Conservation (phyloP, 2,888 invertebrate genomes). For the Anthophora plumipes region DNA sequence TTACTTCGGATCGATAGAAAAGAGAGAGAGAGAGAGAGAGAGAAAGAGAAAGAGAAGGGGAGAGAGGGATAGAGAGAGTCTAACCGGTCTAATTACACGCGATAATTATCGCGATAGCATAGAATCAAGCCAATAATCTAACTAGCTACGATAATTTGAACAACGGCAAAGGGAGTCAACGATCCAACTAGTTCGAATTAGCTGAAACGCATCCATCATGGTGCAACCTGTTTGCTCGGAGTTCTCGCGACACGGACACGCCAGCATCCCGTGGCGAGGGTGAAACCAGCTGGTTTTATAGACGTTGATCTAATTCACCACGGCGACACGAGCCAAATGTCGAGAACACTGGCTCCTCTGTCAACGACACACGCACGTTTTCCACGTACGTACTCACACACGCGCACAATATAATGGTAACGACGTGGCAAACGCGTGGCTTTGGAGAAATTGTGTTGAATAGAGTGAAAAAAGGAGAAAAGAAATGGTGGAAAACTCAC, state of each 20-base stretch:
- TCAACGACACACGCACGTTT: background rate
- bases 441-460: slow-evolving; percentile 5
- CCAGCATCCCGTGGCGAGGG: slow-evolving; percentile 9
- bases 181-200: background rate
- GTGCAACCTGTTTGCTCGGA: slow-evolving; percentile 8
- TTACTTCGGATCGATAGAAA: too few species aligned
- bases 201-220: background rate
- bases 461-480: background rate
- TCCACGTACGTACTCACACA: too few species aligned
- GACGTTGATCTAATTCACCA: slow-evolving; percentile 14
- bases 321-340: slow-evolving; percentile 15
- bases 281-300: background rate
- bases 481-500: slow-evolving; percentile 39
- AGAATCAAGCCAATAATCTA: too few species aligned
- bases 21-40: too few species aligned
- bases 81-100: too few species aligned
- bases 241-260: background rate
- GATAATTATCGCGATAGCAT: too few species aligned
- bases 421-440: slow-evolving; percentile 7
- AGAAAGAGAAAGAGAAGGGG: too few species aligned
- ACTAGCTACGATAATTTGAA: too few species aligned
- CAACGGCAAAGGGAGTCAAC: too few species aligned
- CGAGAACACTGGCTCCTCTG: background rate
- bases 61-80: too few species aligned
- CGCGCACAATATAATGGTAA: background rate